Evolutionary conservation across 2,888 invertebrate genomes (phyloP).

Genomic region (Chrysolina americana): DNA sequence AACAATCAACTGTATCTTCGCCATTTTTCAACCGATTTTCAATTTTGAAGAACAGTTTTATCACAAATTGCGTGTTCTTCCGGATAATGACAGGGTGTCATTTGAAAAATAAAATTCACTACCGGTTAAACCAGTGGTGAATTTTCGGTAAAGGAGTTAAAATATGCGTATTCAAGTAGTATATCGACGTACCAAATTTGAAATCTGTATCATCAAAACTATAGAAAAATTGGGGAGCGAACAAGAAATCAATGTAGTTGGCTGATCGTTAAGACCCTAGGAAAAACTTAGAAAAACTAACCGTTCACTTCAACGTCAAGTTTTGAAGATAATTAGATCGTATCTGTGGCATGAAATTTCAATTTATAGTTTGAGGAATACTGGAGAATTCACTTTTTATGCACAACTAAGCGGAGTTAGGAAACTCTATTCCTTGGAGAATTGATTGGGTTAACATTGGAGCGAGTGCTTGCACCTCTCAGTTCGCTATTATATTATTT

Average conservation of each 20-base stretch:
- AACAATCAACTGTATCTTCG: too few species aligned
- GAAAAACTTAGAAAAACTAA: constrained; percentile 38
- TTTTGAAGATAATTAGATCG: constrained; percentile 40
- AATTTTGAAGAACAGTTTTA: too few species aligned
- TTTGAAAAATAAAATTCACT: too few species aligned
- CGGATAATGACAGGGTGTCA: too few species aligned
- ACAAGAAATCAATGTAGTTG: constrained; percentile 32
- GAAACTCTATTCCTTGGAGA: constrained; percentile 62
- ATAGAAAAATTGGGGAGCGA: too few species aligned
- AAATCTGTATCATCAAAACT: too few species aligned
- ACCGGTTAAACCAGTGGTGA: too few species aligned
- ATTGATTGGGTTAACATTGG: constrained; percentile 65
- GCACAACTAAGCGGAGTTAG: constrained; percentile 49
- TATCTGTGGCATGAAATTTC: constrained; percentile 51
- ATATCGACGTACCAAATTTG: too few species aligned
- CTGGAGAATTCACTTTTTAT: constrained; percentile 47
- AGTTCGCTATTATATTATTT: constrained; percentile 45
- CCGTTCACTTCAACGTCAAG: constrained; percentile 35
- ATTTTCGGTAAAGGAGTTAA: too few species aligned
- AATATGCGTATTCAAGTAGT: too few species aligned
- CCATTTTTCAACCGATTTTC: too few species aligned
- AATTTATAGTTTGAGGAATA: constrained; percentile 46
- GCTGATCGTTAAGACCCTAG: constrained; percentile 18
- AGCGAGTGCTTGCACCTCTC: constrained; percentile 60
- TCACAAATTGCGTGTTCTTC: too few species aligned